Evolutionary conservation across 1,140 invertebrate species (phyloP).

Genomic region (Cotesia chilonis): DNA sequence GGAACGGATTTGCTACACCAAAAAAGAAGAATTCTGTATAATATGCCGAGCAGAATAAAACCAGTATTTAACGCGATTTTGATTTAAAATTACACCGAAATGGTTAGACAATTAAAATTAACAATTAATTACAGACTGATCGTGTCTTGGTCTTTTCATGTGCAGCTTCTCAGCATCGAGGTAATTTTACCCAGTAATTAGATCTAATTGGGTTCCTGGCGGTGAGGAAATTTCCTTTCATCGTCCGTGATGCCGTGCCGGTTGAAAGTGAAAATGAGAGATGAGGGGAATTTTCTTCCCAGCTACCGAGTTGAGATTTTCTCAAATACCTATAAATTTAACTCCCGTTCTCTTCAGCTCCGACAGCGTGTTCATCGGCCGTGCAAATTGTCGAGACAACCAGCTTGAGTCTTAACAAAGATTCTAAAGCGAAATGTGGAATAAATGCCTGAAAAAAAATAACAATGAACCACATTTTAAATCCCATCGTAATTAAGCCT

Average conservation of each 20-base stretch:
- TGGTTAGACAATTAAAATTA: too few species aligned
- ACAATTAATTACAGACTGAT: conserved; percentile 28
- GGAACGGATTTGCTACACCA: too few species aligned
- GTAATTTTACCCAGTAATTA: conserved; percentile 32
- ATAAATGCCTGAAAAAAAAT: neutral
- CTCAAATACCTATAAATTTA: neutral
- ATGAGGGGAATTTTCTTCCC: conserved; percentile 1
- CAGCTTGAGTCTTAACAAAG: neutral
- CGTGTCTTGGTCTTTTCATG: conserved; percentile 19
- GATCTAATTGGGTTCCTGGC: conserved; percentile 15
- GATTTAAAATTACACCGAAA: too few species aligned
- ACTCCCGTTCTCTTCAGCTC: neutral
- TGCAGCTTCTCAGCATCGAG: conserved; percentile 4
- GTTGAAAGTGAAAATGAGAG: conserved; percentile 9
- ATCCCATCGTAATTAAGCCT: too few species aligned
- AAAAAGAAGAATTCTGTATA: too few species aligned
- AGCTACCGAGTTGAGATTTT: conserved; percentile 1
- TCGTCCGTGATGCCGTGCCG: neutral
- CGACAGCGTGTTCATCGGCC: conserved; percentile 8
- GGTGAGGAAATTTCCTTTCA: conserved; percentile 38
- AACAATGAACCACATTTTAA: conserved; percentile 11
- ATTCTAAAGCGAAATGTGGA: neutral
- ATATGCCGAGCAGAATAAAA: too few species aligned
- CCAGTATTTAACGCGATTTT: too few species aligned
- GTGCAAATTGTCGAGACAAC: conserved; percentile 18